Base-by-base conservation (phyloP, 2,797 vertebrate genomes). In the Labeo calbasu region DNA sequence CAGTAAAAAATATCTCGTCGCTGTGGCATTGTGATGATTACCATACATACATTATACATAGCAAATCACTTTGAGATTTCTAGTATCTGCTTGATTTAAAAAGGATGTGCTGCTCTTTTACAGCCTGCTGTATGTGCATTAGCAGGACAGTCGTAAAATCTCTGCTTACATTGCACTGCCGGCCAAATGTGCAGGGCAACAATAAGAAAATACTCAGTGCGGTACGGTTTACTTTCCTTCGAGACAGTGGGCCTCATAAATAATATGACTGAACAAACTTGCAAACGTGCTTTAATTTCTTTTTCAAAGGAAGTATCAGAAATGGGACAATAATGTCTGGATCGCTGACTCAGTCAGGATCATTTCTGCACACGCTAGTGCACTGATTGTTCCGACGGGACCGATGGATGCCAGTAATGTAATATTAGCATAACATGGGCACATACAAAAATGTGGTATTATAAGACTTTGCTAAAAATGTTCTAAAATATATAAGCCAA, bases 61-160 rank as follows among this genome's bases (percentile, higher is more conserved):
- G 50, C 40, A 73, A 40, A 75, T 85, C 79, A 83, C 79, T 81
- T 72, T 68, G 77, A 72, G 79, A 84, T 32, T 61, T 50, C 82
- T 70, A n/a, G 36, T 68, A 23, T 59, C 40, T 28, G 51, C 40
- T 65, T 72, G 15, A 21, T 83, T 69, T 77, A 53, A 75, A 81
- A 82, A 81, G 82, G 65, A 77, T 76, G 59, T 53, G n/a, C 75
- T 83, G 43, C 23, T 25, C 63, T 84, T 59, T 86, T 78, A 89
- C 85, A 83, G 76, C 84, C 81, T 87, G 70, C 59, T 68, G 17
- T 76, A 50, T 77, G 79, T 87, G 84, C 86, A 86, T 89, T 89
- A 87, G 82, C 71, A 50, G 36, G 21, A 23, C 19, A 65, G 72
- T 85, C 81, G 72, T 87, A 86, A 89, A 89, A 87, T 87, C 72